phyloP scores from a whole-genome alignment of 2,113 vertebrate species.

The Sisor rabdophorus region DNA sequence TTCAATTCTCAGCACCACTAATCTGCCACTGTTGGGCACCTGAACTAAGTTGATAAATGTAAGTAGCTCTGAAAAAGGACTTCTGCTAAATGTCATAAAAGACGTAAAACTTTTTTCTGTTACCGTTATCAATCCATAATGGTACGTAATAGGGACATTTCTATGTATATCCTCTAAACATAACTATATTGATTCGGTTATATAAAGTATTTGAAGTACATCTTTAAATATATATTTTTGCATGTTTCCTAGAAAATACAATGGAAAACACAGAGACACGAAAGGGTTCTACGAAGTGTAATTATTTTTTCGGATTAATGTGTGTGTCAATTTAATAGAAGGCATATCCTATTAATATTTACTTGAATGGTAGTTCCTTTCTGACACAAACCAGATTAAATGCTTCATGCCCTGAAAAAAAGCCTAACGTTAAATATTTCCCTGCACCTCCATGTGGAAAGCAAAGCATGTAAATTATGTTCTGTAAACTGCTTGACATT shows the following conservation, averaged over 20 bases:
- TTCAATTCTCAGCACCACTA: too few species aligned
- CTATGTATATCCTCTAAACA: neutral
- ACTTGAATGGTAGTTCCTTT: slow-evolving; percentile 12
- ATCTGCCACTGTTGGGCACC: too few species aligned
- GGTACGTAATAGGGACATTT: neutral
- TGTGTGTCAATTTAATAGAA: neutral
- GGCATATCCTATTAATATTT: slow-evolving; percentile 9
- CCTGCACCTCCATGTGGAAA: neutral
- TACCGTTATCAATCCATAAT: too few species aligned
- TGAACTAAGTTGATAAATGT: too few species aligned
- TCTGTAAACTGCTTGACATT: slow-evolving; percentile 41
- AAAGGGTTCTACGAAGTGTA: neutral
- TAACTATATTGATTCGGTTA: neutral
- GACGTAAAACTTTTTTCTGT: too few species aligned
- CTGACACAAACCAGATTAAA: slow-evolving; percentile 30
- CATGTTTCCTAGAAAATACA: neutral
- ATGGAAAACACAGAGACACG: neutral
- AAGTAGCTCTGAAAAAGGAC: too few species aligned
- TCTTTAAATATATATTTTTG: neutral
- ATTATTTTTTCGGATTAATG: neutral
- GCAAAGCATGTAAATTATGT: slow-evolving; percentile 31
- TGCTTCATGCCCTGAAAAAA: slow-evolving; percentile 19
- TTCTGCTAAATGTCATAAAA: too few species aligned
- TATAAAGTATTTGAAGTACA: neutral
- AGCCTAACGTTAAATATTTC: slow-evolving; percentile 9